Evolutionary conservation across 2,888 invertebrate species (phyloP).

Genomic region (Eilema caniola): DNA sequence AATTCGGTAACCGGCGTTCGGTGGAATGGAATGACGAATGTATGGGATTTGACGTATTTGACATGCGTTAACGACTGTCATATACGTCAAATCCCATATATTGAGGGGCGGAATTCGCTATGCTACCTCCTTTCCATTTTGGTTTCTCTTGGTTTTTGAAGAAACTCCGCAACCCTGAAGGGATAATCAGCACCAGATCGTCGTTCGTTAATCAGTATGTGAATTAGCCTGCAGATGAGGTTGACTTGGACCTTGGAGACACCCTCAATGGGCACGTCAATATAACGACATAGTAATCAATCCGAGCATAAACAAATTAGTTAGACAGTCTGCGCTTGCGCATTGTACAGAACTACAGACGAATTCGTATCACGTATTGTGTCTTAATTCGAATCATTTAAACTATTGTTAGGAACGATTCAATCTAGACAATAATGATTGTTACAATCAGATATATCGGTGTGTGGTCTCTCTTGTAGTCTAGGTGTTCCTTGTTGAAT

Average conservation of each 20-base stretch:
- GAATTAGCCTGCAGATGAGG: neutral
- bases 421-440: constrained; percentile 8
- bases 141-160: no score
- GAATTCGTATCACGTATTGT: neutral
- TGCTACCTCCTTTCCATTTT: no score
- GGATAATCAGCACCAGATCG: neutral
- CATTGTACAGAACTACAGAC: neutral
- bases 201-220: neutral
- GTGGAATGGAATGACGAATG: no score
- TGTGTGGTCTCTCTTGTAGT: constrained; percentile 1
- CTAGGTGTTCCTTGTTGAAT: neutral
- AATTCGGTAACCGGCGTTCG: no score
- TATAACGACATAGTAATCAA: neutral
- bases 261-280: no score
- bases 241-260: neutral
- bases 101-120: no score
- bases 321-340: neutral
- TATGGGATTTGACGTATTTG: no score
- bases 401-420: neutral
- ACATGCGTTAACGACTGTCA: no score
- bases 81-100: no score
- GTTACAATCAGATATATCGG: neutral
- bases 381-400: neutral
- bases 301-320: constrained; percentile 3
- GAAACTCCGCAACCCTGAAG: neutral